Percentiles rank a stretch among this genome's conserved stretches.
Evolutionary conservation across 2,113 vertebrate genomes (phyloP).

Genomic region (Pterocles gutturalis): DNA sequence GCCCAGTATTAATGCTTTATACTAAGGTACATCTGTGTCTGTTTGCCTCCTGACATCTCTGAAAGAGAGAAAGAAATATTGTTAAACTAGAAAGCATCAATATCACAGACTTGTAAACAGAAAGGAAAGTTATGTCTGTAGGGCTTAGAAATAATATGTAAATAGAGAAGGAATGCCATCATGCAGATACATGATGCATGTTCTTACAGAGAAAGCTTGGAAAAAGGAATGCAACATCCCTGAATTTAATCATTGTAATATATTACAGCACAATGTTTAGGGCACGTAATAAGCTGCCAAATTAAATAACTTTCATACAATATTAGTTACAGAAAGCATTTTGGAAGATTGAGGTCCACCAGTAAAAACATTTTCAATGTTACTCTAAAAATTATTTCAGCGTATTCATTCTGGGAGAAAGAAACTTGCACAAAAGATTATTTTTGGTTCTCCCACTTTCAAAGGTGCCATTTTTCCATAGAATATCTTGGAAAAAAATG

Average conservation of each 20-base stretch:
- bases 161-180: neutral
- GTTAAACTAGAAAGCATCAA: neutral
- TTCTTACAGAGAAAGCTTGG: neutral
- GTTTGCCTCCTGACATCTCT: neutral
- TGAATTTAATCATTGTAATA: neutral
- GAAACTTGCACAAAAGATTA: neutral
- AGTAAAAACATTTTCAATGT: neutral
- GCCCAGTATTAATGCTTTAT: neutral
- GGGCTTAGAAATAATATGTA: neutral
- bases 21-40: neutral
- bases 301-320: neutral
- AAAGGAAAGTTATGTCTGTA: neutral
- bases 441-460: neutral
- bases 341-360: neutral
- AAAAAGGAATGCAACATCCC: neutral
- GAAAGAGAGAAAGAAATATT: neutral
- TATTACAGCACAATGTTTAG: neutral
- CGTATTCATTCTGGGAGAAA: neutral
- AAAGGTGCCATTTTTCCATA: neutral
- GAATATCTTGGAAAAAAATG: neutral
- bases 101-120: neutral
- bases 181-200: neutral
- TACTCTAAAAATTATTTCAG: neutral
- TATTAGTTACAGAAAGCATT: neutral
- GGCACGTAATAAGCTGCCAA: neutral